Evolutionary conservation across 2,797 vertebrate species (phyloP), one percentile per base, ranked within the genome.

Genomic region (Rhincodon typus): DNA sequence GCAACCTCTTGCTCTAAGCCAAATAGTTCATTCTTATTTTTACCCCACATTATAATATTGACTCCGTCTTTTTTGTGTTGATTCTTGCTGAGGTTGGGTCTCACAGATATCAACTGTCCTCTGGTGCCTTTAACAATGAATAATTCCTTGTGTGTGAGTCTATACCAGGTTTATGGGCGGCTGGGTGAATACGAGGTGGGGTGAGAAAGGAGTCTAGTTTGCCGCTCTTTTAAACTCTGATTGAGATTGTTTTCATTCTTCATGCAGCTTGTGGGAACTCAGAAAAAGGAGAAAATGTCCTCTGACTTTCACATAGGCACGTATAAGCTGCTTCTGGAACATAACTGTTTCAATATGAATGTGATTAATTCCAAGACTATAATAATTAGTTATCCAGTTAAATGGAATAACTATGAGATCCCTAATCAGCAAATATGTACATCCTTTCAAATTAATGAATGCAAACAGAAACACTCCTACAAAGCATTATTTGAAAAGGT

Each of bases 311-410:
- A 1, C 70, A 34, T 70, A 74, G 74, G 34, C 70, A 94, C 53
- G 27, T 74, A 13, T 74, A 17, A 53, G 46, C 42, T n/a, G 27
- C 30, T 30, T 95, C 27, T 53, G 46, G 94, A 74, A 72, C 50
- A 95, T 72, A 94, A 46, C 72, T 4, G 42, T 15, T 74, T 77
- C 70, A 95, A 77, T 46, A 15, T 57, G 50, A 95, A 95, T 7
- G 53, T 6, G 46, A 74, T 95, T 95, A 53, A 25, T 46, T 93
- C n/a, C 90, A 72, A 94, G 46, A 53, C 70, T 50, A 72, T 50
- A 53, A 77, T 94, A 94, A 74, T 95, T 57, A 93, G 67, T 95
- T 74, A 34, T 42, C 42, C 42, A 57, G 94, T 95, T 94, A 95
- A 95, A 46, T 27, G 42, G 70, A 46, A 57, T 46, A 95, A 74